A percentile compares a stretch with the other conserved stretches of the same genome.
phyloP scores from a whole-genome alignment of 2,888 invertebrate genomes.

The Melinaea marsaeus region DNA sequence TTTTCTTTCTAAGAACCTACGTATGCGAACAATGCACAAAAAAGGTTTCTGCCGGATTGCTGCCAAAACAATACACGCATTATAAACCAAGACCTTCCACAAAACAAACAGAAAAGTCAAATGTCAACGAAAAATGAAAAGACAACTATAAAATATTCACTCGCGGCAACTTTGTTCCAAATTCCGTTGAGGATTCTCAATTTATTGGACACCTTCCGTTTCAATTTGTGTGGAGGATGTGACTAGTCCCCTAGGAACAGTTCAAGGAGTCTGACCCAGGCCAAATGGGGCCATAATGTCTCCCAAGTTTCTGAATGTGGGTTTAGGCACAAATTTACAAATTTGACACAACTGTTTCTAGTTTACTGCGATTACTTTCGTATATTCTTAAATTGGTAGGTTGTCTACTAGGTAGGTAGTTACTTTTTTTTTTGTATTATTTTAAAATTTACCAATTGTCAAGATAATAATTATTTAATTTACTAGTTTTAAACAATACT shows the following conservation, averaged over 20 bases:
- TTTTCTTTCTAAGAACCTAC: no score
- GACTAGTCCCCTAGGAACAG: slow-evolving; percentile 38
- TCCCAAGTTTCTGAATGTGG: slow-evolving; percentile 11
- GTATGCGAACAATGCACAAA: no score
- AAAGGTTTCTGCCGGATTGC: no score
- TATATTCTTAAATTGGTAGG: background rate
- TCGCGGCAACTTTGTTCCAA: slow-evolving; percentile 50
- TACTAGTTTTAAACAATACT: no score
- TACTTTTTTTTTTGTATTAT: no score
- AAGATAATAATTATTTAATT: no score
- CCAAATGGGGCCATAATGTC: slow-evolving; percentile 27
- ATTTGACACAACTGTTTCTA: slow-evolving; percentile 2
- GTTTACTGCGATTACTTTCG: background rate
- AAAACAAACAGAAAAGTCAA: background rate
- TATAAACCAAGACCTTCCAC: no score
- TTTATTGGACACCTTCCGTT: slow-evolving; percentile 72
- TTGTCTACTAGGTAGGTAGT: no score
- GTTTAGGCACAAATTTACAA: slow-evolving; percentile 10
- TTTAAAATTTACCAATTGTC: no score
- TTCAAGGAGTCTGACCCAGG: slow-evolving; percentile 47
- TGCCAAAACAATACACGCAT: no score
- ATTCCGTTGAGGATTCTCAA: slow-evolving; percentile 56
- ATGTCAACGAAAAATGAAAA: slow-evolving; percentile 27
- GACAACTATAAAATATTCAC: slow-evolving; percentile 60
- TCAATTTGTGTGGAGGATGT: slow-evolving; percentile 60